A percentile compares a stretch with the other conserved stretches of the same genome.
These are phyloP conservation scores for Cerastis rubricosa DNA, from an alignment of 2,888 invertebrate species.

Conservation along the genomic window DNA sequence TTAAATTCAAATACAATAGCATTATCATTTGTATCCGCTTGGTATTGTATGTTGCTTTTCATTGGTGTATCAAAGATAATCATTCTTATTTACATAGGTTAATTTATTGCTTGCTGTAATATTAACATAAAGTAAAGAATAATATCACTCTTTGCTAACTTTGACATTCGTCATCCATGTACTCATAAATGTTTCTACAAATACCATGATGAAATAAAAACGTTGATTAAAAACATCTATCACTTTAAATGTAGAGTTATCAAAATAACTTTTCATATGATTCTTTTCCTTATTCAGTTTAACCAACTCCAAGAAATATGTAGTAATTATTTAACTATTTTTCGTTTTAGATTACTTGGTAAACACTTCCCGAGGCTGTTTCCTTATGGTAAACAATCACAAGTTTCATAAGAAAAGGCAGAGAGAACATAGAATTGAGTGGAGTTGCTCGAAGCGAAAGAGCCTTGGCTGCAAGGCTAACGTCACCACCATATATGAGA, in stretches of 20 bases:
- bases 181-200: not conserved
- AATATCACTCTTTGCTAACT: not conserved
- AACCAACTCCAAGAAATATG: not conserved
- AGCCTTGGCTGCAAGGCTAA: conserved; percentile 71
- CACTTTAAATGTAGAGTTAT: not conserved
- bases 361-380: conserved; percentile 58
- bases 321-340: not conserved
- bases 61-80: conserved; percentile 3
- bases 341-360: conserved; percentile 45
- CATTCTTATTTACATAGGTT: not conserved
- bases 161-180: not conserved
- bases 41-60: not conserved
- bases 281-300: not conserved
- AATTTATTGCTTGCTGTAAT: not conserved
- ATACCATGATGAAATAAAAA: not conserved
- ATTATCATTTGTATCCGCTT: not conserved
- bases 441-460: conserved; percentile 72
- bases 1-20: not conserved
- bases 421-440: conserved; percentile 59
- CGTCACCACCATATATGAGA: conserved; percentile 68
- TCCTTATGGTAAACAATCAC: conserved; percentile 67
- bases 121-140: not conserved
- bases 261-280: not conserved
- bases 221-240: not conserved
- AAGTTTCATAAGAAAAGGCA: conserved; percentile 71